Conservation (phyloP, 2,888 invertebrate species). For the Orthosia incerta region DNA sequence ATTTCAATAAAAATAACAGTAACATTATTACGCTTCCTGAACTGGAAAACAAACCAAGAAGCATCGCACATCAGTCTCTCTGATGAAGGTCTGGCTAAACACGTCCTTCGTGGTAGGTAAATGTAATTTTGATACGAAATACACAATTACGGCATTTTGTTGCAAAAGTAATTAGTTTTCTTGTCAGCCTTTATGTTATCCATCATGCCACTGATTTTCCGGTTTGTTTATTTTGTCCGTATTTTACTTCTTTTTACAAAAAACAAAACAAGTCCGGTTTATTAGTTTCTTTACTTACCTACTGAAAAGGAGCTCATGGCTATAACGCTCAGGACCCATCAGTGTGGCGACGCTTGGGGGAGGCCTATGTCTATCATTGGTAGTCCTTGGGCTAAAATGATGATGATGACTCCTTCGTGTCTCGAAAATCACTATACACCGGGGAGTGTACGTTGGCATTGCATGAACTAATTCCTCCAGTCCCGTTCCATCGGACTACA, state of each 20-base stretch:
- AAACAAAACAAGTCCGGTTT: not conserved
- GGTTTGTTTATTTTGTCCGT: not conserved
- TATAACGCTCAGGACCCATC: too few relatives aligned
- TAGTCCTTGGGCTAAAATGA: too few relatives aligned
- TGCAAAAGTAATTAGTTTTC: constrained; percentile 36
- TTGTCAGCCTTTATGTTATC: constrained; percentile 20
- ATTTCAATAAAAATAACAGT: not conserved
- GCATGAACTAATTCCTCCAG: too few relatives aligned
- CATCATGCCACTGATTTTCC: constrained; percentile 17
- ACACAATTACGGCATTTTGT: constrained; percentile 11
- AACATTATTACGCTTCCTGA: not conserved
- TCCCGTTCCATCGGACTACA: too few relatives aligned
- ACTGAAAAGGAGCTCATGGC: not conserved
- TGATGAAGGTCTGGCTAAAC: constrained; percentile 32
- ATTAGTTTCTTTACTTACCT: not conserved
- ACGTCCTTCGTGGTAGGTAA: not conserved
- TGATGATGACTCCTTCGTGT: too few relatives aligned
- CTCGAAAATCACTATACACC: too few relatives aligned
- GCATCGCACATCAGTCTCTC: constrained; percentile 26
- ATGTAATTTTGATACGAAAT: constrained; percentile 6
- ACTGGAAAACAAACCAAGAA: not conserved
- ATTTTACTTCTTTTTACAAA: not conserved
- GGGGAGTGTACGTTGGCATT: too few relatives aligned
- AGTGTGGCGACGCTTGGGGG: too few relatives aligned
- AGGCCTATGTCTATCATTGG: too few relatives aligned